Base-by-base conservation (phyloP, 1,140 invertebrate species). In the Frieseomelitta varia region DNA sequence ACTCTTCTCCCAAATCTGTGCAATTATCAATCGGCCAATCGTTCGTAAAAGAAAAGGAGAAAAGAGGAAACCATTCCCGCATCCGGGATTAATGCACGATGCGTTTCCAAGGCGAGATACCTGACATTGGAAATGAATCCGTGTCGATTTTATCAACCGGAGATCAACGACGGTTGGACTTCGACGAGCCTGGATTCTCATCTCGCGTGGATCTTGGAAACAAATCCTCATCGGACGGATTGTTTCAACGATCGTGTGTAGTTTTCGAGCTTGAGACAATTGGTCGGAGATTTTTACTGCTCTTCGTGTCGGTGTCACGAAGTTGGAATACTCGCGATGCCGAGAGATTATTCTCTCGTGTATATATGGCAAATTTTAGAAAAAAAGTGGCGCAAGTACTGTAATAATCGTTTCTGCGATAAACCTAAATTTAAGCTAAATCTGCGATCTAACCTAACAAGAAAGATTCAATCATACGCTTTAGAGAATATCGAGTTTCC, bases 1-100 rank as follows among this genome's bases (percentile, higher is more conserved):
- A 53, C 83, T 69, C 75, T 63, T 72, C 39, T 56, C 71, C 84
- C 67, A 85, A 88, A 88, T 88, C 79, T 81, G 79, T 77, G 79
- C 76, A 88, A 88, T 88, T 88, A 88, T 88, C 87, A 79, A 85
- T 77, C 86, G 87, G 27, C 67, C 65, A 72, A 61, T 27, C 78
- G 63, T 79, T 74, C 81, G 67, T 63, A 8, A 47, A 47, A 47
- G 39, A 11, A 6, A 47, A 10, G 8, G 39, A 8, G 8, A 47
- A 47, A 47, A 47, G 39, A 47, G 87, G 86, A 81, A 87, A 71
- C 76, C 84, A 61, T 1, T 72, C 69, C 21, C 79, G 39, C 63
- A 63, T 51, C 69, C 39, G 63, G 81, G 77, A 77, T 69, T n/a
- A 77, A 76, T 30, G 61, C 19, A 39, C 27, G 27, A 3, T 11